Conservation (phyloP, 2,888 invertebrate genomes). For the Pristionchus entomophagus region DNA sequence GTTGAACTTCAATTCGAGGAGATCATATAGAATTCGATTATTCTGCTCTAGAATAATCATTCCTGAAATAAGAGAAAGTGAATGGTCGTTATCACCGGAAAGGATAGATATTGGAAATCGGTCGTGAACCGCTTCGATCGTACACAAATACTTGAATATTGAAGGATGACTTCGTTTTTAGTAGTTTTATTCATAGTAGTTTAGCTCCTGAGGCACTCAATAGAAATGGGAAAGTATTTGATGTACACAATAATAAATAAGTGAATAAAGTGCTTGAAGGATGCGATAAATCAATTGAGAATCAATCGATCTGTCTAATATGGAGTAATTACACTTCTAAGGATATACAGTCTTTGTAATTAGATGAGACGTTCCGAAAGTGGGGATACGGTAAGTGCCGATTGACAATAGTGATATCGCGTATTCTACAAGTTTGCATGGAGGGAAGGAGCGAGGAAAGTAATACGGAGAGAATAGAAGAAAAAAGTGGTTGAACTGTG, state of each 20-base stretch:
- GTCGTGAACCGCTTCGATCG: not conserved
- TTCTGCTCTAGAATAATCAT: conserved; percentile 91
- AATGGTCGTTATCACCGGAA: not conserved
- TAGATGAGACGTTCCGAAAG: not conserved
- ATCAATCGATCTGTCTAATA: not conserved
- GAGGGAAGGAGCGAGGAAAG: conserved; percentile 6
- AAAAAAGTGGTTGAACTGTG: not conserved
- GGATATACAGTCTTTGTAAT: conserved; percentile 24
- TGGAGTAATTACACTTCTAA: not conserved
- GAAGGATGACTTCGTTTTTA: conserved; percentile 32
- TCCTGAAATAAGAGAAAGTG: not conserved
- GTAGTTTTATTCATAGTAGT: conserved; percentile 46
- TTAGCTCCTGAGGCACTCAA: conserved; percentile 14
- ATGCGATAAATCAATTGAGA: not conserved
- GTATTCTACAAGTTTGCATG: conserved; percentile 35
- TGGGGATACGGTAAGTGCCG: conserved; percentile 9
- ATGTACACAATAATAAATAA: conserved; percentile 43
- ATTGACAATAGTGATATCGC: not conserved
- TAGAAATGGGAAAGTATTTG: not conserved
- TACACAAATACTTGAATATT: not conserved
- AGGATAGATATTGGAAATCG: not conserved
- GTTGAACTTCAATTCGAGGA: conserved; percentile 93
- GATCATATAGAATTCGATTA: conserved; percentile 98
- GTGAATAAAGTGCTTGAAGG: not conserved
- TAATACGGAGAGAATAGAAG: not conserved